Conservation (phyloP, 2,113 vertebrate species). For the Eleginops maclovinus region DNA sequence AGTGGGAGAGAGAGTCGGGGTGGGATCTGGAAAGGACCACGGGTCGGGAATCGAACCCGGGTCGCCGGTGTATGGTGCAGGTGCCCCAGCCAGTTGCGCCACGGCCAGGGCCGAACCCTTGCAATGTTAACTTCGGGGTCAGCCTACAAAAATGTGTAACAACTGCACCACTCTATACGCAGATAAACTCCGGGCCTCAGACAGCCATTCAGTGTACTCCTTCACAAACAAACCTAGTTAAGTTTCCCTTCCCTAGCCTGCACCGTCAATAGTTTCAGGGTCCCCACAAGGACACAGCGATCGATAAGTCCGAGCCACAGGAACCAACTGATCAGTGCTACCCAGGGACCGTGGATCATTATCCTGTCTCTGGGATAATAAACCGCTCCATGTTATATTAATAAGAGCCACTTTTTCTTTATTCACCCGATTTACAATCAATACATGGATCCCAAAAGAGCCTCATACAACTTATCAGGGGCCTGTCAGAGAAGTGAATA, state of each 20-base stretch:
- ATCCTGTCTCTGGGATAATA: constrained; percentile 60
- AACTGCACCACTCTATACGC: no score
- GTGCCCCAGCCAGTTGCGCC: no score
- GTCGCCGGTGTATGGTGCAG: no score
- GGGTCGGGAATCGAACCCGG: no score
- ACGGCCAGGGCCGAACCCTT: no score
- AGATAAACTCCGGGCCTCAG: constrained; percentile 7
- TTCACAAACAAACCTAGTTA: constrained; percentile 20
- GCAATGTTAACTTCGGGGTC: no score
- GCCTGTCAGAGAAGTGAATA: constrained; percentile 45
- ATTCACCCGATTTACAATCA: constrained; percentile 57
- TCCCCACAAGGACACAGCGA: constrained; percentile 38
- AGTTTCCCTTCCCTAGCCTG: constrained; percentile 7
- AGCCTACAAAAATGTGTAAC: no score
- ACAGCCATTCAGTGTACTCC: constrained; percentile 6
- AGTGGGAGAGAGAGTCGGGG: no score
- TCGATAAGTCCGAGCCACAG: constrained; percentile 50
- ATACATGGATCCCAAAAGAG: constrained; percentile 63
- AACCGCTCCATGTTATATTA: constrained; percentile 63
- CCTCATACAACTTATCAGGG: constrained; percentile 39
- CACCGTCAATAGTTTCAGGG: constrained; percentile 38
- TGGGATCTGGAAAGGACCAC: no score
- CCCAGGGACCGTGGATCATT: constrained; percentile 61
- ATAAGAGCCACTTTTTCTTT: constrained; percentile 56
- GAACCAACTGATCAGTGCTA: constrained; percentile 61